Evolutionary conservation across 1,140 invertebrate genomes (phyloP), one percentile per base, ranked within the genome.

Genomic region (Diachasma alloeum): DNA sequence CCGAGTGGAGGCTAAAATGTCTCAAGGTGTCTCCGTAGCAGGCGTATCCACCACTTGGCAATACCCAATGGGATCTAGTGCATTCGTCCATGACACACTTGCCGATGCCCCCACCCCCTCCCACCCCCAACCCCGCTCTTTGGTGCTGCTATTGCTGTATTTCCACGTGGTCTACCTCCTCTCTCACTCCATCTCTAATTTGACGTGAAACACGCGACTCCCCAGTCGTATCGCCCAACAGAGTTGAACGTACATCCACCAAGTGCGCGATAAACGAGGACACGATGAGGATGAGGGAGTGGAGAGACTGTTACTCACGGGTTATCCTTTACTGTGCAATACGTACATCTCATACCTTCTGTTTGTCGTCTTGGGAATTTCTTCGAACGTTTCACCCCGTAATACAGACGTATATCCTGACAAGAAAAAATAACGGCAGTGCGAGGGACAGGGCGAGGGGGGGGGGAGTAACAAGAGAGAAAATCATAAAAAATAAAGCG

Each of bases 171-270:
- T 70, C 31, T 68, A 39, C 17, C 31, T 9, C n/a, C n/a, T 42
- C 59, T 24, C 67, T 46, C 59, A 66, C 72, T 68, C 17, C 75
- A 72, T 71, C 67, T 69, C 72, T 78, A 78, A 78, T 78, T 78
- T 78, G 77, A 78, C 77, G 68, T 42, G 77, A 72, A 78, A 78
- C 77, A 75, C 68, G 59, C 71, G 71, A 59, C 77, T 73, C 59
- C 68, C 75, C 42, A 72, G 66, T 70, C 68, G 75, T 66, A 76
- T 76, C 74, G 44, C 13, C 48, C 46, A 78, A 70, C 39, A 37
- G 46, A 74, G 46, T 42, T n/a, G 24, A 19, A 46, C 19, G 17
- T 63, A 53, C 46, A 56, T 48, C 66, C 6, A 17, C 9, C 5
- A 46, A 44, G 19, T 13, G 72, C 59, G 37, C 17, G 24, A 73